Conservation (phyloP, 2,113 vertebrate species). For the Rhabdornis inornatus region DNA sequence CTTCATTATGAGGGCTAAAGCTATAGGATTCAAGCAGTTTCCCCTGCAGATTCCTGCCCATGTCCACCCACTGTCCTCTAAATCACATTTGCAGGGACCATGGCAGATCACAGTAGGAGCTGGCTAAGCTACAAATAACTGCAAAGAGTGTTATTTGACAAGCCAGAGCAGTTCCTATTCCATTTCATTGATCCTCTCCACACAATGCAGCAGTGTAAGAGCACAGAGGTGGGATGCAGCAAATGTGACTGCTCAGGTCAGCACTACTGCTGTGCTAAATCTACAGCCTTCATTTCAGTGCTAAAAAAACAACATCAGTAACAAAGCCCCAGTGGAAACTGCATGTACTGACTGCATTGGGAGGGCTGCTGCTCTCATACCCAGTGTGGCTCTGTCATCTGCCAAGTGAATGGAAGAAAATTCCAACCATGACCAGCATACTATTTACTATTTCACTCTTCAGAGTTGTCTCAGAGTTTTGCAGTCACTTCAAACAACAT, state of each 20-base stretch:
- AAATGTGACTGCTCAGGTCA: neutral
- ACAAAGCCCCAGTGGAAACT: neutral
- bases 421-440: neutral
- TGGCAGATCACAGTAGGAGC: neutral
- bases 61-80: neutral
- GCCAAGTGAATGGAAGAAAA: neutral
- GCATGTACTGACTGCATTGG: neutral
- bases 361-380: neutral
- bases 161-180: neutral
- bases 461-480: neutral
- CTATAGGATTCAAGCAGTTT: neutral
- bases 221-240: neutral
- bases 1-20: neutral
- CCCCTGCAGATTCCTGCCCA: neutral
- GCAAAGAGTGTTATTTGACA: neutral
- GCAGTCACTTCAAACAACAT: neutral
- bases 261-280: neutral
- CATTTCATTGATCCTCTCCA: neutral
- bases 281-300: neutral
- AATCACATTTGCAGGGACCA: neutral
- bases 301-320: neutral
- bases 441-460: neutral
- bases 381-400: neutral
- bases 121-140: constrained; percentile 6
- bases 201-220: neutral